Evolutionary conservation across 2,888 invertebrate species (phyloP), one percentile per base, ranked within the genome.

Genomic region (Plagodis dolabraria): DNA sequence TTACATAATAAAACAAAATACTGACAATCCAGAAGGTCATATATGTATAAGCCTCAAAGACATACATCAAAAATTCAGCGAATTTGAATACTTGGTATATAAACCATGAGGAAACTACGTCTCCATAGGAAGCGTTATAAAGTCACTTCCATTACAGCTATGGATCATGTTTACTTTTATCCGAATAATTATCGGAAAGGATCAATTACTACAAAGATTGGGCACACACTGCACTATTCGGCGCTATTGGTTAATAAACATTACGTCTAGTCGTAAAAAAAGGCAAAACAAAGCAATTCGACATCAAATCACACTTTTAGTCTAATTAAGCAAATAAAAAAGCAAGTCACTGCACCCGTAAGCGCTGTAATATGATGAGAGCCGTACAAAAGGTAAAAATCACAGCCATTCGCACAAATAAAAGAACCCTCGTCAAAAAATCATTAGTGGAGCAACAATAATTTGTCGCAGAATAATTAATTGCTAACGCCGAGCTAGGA

Each of bases 401-500:
- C 77, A 72, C 69, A 75, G 76, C 76, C 78, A 72, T 75, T 67
- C 64, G 61, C 65, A 75, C 76, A 73, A 75, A 75, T 74, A 75
- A 73, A 61, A 70, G 73, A 73, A 87, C 89, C 89, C 88, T 88
- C 86, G 85, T 89, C 89, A 87, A 83, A 85, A 85, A 83, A 83
- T 80, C 81, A 80, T 85, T 85, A 84, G 75, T 75, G 73, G 75
- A 80, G 80, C 79, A 83, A 82, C 83, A 84, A 86, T 85, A 87
- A 87, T 87, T 86, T 85, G 86, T 83, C 86, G 78, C 69, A 68
- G 75, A 77, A 82, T 83, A 69, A 78, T 78, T 80, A 79, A 80
- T 80, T 77, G 72, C 66, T 65, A 54, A 60, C 40, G 54, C 38
- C 54, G 55, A 36, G 64, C 69, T 60, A 65, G 63, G 69, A 70